These are phyloP conservation scores for Bimastos eiseni DNA, from an alignment of 2,888 invertebrate species.

Conservation along the genomic window DNA sequence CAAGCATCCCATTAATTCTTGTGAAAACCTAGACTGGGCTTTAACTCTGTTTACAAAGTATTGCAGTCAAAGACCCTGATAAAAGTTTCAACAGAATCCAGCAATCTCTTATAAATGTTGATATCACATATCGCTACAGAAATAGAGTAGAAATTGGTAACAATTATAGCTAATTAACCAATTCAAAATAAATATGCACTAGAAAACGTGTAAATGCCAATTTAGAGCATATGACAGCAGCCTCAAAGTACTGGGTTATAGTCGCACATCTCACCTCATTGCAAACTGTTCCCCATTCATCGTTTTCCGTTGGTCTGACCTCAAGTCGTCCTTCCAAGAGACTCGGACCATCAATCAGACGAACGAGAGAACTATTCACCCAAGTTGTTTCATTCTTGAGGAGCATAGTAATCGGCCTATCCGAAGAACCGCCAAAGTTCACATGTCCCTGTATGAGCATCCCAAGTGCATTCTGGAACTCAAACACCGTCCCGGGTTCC, in stretches of 20 bases:
- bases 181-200: no score
- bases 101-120: no score
- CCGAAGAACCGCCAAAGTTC: constrained; percentile 30
- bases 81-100: not conserved
- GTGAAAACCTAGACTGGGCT: no score
- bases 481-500: constrained; percentile 82
- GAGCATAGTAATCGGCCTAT: constrained; percentile 39
- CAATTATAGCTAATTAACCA: no score
- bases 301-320: constrained; percentile 78
- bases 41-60: not conserved
- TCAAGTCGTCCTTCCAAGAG: constrained; percentile 79
- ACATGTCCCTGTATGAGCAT: constrained; percentile 77
- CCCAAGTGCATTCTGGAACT: constrained; percentile 81
- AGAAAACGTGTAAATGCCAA: no score
- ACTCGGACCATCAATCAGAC: constrained; percentile 72
- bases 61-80: not conserved
- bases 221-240: no score
- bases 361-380: constrained; percentile 49
- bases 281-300: constrained; percentile 95
- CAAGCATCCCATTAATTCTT: not conserved
- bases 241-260: not conserved
- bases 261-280: constrained; percentile 66
- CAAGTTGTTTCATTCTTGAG: constrained; percentile 49
- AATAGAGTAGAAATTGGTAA: no score
- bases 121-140: no score